phyloP scores from a whole-genome alignment of 2,888 invertebrate species.

The Anaspis maculata region DNA sequence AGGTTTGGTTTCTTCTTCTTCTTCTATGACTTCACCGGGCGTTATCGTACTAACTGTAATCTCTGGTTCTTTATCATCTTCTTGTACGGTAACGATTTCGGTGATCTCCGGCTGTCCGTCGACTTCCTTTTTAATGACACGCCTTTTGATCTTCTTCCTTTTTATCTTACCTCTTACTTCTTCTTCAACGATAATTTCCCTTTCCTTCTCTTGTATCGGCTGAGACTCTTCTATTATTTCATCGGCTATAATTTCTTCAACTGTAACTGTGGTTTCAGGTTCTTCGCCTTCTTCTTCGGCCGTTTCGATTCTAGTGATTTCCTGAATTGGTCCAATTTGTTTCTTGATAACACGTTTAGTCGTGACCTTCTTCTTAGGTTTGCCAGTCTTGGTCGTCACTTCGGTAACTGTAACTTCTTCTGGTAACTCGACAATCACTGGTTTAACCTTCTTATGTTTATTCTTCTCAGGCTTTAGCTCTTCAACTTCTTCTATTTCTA shows the following conservation, averaged over 20 bases:
- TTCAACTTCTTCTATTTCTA: slow-evolving; percentile 9
- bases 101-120: slow-evolving; percentile 21
- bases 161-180: slow-evolving; percentile 15
- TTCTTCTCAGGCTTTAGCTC: slow-evolving; percentile 4
- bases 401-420: slow-evolving; percentile 26
- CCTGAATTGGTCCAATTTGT: slow-evolving; percentile 28
- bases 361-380: slow-evolving; percentile 31
- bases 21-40: slow-evolving; percentile 8
- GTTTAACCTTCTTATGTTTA: slow-evolving; percentile 12
- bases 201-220: slow-evolving; percentile 19
- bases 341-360: slow-evolving; percentile 33
- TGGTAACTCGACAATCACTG: slow-evolving; percentile 21
- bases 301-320: slow-evolving; percentile 41
- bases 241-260: slow-evolving; percentile 24
- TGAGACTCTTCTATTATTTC: slow-evolving; percentile 26
- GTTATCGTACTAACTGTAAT: slow-evolving; percentile 13
- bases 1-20: slow-evolving; percentile 9
- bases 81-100: slow-evolving; percentile 18
- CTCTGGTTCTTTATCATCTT: slow-evolving; percentile 16
- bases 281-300: slow-evolving; percentile 43
- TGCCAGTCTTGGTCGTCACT: slow-evolving; percentile 19
- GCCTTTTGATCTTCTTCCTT: slow-evolving; percentile 34
- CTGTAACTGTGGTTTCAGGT: slow-evolving; percentile 28
- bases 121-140: slow-evolving; percentile 34
- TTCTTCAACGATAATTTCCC: slow-evolving; percentile 18